Base-by-base conservation (phyloP, 1,140 invertebrate species). In the Lethrus apterus region DNA sequence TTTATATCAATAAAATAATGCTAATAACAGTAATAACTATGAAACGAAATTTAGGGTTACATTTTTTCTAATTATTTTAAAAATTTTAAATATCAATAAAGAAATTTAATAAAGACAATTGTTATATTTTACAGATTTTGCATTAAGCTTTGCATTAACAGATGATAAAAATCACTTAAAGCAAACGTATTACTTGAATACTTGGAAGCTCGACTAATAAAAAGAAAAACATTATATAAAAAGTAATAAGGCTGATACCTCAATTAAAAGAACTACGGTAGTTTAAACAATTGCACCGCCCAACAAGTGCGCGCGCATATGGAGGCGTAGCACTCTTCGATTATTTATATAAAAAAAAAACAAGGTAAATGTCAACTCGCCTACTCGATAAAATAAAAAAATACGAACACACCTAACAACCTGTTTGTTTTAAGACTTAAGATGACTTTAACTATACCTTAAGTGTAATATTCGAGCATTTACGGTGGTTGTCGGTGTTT, bases 401-500 rank as follows among this genome's bases (percentile, higher is more conserved):
- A 46, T 44, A 54, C 50, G 51, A 49, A 52, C 49, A 42, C 46
- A 46, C 42, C 36, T 40, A 32, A 31, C 53, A 55, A 59, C 57
- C 55, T 57, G 55, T 59, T 57, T 59, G 56, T 61, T 56, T 61
- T 54, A 52, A 56, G 51, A 51, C 52, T 50, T 45, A 45, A 45
- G 44, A 45, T 45, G 33, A 45, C 32, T 46, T 46, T 46, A 54
- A 55, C 53, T 52, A 55, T 55, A 44, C 53, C 57, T 52, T 61
- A 59, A 61, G 58, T 54, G 55, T 58, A 57, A 59, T 61, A 59
- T 56, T 52, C 51, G 31, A 42, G 41, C 54, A 48, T 59, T 59
- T 61, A 57, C 58, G 46, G 46, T 34, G 45, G 48, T 60, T 55
- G 56, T 57, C 55, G 46, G 38, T 55, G 57, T 58, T 18, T 55